A percentile compares a stretch with the other conserved stretches of the same genome.
Conservation (phyloP, 1,140 invertebrate species). For the Papilio polyxenes region DNA sequence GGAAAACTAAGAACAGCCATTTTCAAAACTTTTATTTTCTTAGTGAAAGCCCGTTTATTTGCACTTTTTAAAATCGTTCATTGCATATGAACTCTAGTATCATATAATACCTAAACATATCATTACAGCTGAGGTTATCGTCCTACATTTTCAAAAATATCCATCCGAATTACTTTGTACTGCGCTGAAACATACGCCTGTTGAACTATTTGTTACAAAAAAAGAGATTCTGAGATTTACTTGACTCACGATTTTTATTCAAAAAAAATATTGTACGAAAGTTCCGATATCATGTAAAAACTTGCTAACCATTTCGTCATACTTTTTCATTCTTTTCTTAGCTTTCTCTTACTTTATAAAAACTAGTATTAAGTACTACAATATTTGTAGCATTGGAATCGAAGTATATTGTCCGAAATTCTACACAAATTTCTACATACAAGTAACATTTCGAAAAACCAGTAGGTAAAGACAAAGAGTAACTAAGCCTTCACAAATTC, state of each 20-base stretch:
- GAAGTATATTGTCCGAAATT: background rate
- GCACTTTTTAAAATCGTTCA: too few species aligned
- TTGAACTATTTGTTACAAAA: too few species aligned
- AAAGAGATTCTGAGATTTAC: too few species aligned
- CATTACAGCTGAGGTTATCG: too few species aligned
- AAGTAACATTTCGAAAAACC: background rate
- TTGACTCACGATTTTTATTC: background rate
- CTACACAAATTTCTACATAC: background rate
- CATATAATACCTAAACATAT: too few species aligned
- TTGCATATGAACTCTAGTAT: too few species aligned
- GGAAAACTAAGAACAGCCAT: background rate
- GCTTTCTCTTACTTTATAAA: background rate
- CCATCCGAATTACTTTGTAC: too few species aligned
- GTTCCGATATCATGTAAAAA: background rate
- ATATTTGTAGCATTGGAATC: background rate
- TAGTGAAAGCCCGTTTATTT: too few species aligned
- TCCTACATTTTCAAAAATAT: too few species aligned
- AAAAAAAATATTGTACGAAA: background rate
- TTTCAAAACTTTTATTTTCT: background rate
- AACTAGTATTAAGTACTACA: background rate
- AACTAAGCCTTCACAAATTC: slow-evolving; percentile 39
- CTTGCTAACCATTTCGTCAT: background rate
- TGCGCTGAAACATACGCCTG: too few species aligned
- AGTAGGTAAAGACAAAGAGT: slow-evolving; percentile 20
- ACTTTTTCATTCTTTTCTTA: too few species aligned